Evolutionary conservation across 2,113 vertebrate species (phyloP), one percentile per base, ranked within the genome.

Genomic region (Mugil cephalus): DNA sequence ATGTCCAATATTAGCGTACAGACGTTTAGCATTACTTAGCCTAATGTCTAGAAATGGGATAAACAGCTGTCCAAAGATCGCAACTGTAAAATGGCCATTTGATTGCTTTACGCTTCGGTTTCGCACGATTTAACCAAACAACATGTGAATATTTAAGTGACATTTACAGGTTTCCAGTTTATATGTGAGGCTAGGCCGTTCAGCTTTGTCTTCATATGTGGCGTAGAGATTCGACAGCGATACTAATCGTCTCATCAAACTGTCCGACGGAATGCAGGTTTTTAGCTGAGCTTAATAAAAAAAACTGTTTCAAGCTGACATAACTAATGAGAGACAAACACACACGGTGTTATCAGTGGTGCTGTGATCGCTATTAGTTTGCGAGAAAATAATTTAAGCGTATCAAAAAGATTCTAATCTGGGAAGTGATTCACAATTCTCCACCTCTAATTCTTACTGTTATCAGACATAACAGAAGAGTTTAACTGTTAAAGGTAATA

Each of bases 101-200:
- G 61, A 30, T 50, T 50, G 45, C 30, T 64, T 35, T 50, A 19
- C 19, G 61, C 6, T 42, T 42, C n/a, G n/a, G n/a, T n/a, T n/a
- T n/a, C n/a, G n/a, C n/a, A n/a, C n/a, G 46, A 38, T 50, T 55
- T 68, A 34, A n/a, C n/a, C n/a, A 42, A 9, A 42, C 12, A 42
- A 14, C n/a, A n/a, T n/a, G n/a, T n/a, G n/a, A n/a, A n/a, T n/a
- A n/a, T 11, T 14, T 42, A 13, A 6, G 7, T 46, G n/a, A 46
- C 1, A 68, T 68, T 54, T 55, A 46, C 11, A 46, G 40, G 50
- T 24, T 66, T 53, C 21, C 38, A 53, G 63, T 15, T 15, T 40
- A 42, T 8, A 8, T 52, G 10, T 15, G 50, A 34, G 14, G 19
- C 50, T 52, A 52, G n/a, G 12, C 24, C 2, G 15, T 52, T 15